A percentile compares a stretch with the other conserved stretches of the same genome.
Evolutionary conservation across 53 echinoderm and acorn worm species (phyloP).

Genomic region (Holothuria leucospilota): DNA sequence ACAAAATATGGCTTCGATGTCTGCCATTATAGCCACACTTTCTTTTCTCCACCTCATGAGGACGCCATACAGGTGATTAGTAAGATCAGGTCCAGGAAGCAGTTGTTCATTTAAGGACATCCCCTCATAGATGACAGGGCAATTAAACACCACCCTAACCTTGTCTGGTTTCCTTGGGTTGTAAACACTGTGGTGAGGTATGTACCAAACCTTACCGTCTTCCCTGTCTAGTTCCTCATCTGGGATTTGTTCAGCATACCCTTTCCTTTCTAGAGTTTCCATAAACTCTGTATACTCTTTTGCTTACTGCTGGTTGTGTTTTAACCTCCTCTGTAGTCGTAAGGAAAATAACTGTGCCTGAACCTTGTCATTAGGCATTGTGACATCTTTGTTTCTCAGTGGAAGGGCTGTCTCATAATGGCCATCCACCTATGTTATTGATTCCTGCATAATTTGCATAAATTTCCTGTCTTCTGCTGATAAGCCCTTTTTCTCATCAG

Average conservation of each 20-base stretch:
- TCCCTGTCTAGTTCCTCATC: constrained; percentile 27
- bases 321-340: no score
- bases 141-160: constrained; percentile 72
- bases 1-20: constrained; percentile 75
- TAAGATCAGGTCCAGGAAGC: constrained; percentile 68
- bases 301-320: constrained; percentile 48
- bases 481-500: constrained; percentile 34
- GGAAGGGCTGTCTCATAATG: constrained; percentile 68
- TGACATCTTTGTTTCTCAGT: constrained; percentile 19
- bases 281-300: constrained; percentile 54
- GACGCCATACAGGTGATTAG: constrained; percentile 54
- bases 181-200: constrained; percentile 57
- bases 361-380: constrained; percentile 62
- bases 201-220: constrained; percentile 53
- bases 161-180: constrained; percentile 67
- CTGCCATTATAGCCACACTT: constrained; percentile 73
- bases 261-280: no score
- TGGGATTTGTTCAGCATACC: no score
- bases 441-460: constrained; percentile 68
- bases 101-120: constrained; percentile 60
- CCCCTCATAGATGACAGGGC: constrained; percentile 57
- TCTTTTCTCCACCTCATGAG: constrained; percentile 70
- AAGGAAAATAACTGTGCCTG: constrained; percentile 57
- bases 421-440: constrained; percentile 35
- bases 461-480: constrained; percentile 76